Evolutionary conservation across 2,888 invertebrate species (phyloP), one percentile per base, ranked within the genome.

Genomic region (Pardosa pseudoannulata): DNA sequence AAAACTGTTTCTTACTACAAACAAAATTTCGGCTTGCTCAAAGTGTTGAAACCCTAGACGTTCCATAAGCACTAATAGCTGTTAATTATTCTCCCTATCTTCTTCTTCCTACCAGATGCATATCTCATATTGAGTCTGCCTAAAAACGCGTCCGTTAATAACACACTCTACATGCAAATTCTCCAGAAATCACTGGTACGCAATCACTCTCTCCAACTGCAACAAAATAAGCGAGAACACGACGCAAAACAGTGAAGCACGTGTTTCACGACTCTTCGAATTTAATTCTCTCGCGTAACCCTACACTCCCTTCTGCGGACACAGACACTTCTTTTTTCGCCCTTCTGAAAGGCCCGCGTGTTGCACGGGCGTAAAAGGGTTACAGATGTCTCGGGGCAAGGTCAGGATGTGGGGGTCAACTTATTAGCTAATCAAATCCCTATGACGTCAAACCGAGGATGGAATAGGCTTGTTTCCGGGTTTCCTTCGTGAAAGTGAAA

Each of bases 351-450:
- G 56, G 11, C 3, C 56, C 23, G 56, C 56, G 56, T 56, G 9
- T 36, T 36, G n/a, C 36, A 36, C 36, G 6, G n/a, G 23, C 16
- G n/a, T 56, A 6, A 23, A 56, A 56, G 56, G 56, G 56, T 56
- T 56, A 56, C 56, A 56, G 56, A 56, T 56, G 56, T 56, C 23
- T 56, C 3, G 13, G 56, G 23, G 56, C 23, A 56, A 56, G 56
- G 56, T 56, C 23, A 56, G 16, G 2, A 16, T 23, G 23, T 56
- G 56, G 11, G 41, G 56, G 56, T 56, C 56, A 56, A 56, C 19
- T 56, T 23, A 23, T 56, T 56, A 56, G 16, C 23, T 56, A 23
- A 56, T 19, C 56, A 56, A 23, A 23, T 56, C 23, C 23, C 16
- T 2, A 46, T 56, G 56, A 56, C 56, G 56, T 56, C 56, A 56